These are phyloP conservation scores for Heliothis virescens DNA, from an alignment of 1,140 invertebrate species.

Conservation along the genomic window DNA sequence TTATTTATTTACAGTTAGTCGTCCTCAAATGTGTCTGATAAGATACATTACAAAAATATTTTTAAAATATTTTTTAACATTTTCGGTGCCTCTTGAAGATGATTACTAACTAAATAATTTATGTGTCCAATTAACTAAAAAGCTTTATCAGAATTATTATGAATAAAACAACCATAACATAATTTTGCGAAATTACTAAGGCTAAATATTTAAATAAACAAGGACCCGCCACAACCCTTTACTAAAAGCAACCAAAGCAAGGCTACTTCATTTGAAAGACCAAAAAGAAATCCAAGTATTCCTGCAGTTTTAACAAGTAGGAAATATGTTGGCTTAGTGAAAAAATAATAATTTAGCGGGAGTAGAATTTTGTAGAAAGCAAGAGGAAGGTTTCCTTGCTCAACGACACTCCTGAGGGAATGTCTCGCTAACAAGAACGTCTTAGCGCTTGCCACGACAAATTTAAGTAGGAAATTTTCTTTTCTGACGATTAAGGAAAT, in stretches of 20 bases:
- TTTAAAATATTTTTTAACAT: too few species aligned
- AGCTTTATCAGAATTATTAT: too few species aligned
- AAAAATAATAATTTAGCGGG: conserved; percentile 35
- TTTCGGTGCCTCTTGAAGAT: too few species aligned
- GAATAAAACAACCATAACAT: too few species aligned
- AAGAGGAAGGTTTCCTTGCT: conserved; percentile 24
- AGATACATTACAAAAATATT: too few species aligned
- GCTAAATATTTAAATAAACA: too few species aligned
- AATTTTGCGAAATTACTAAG: too few species aligned
- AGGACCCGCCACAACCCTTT: too few species aligned
- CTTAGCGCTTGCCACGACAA: conserved; percentile 44
- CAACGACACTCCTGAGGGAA: conserved; percentile 46
- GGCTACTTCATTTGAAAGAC: not conserved
- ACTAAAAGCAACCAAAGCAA: not conserved
- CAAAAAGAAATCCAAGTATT: conserved; percentile 2
- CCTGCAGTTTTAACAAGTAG: not conserved
- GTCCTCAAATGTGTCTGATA: too few species aligned
- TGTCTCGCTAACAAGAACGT: conserved; percentile 40
- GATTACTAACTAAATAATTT: too few species aligned
- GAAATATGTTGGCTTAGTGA: conserved; percentile 25
- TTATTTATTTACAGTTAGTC: not conserved
- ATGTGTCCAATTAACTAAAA: too few species aligned
- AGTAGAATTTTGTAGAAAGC: conserved; percentile 31
- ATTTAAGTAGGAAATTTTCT: conserved; percentile 44
- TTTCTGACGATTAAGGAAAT: conserved; percentile 45